Base-by-base conservation (phyloP, 2,888 invertebrate genomes). In the Drosophila limbata region DNA sequence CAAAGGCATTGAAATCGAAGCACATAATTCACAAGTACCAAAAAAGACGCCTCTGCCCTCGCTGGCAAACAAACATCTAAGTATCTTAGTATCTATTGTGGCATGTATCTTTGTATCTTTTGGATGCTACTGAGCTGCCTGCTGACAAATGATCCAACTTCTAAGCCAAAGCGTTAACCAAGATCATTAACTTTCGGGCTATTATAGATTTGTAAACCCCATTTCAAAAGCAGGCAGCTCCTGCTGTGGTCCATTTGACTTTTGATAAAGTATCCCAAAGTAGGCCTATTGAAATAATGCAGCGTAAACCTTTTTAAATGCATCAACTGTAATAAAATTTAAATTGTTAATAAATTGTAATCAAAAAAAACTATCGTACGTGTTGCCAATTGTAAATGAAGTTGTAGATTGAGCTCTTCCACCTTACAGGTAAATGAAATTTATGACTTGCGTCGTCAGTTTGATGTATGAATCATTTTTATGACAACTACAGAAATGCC, bases 351-450 rank as follows among this genome's bases (percentile, higher is more conserved):
- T 35, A 35, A 51, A 35, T 51, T 51, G 21, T 37, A 37, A 35
- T 5, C 5, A 45, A 45, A 37, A 44, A 25, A 21, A 48, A 25
- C 37, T 25, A 17, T 13, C 33, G 63, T 72, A 77, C 75, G 75
- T 75, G 77, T 72, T 71, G 77, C 68, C 64, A 75, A 72, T 75
- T 51, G 53, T 15, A 44, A 75, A 68, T 47, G 63, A 61, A 47
- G 44, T 50, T 21, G 9, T 40, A 37, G n/a, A 31, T 37, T 57
- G 57, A 59, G 33, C 61, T 65, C 66, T 66, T 37, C 57, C 10
- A 35, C 19, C 9, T 21, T 52, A 13, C 63, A 47, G 59, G 4
- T 53, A 25, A 35, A 47, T 33, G 6, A 47, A 73, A 73, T 73
- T 73, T 68, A 68, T 55, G 53, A 44, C 57, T 25, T 13, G 31